Conservation (phyloP, 2,797 vertebrate species). For the Mareca penelope region DNA sequence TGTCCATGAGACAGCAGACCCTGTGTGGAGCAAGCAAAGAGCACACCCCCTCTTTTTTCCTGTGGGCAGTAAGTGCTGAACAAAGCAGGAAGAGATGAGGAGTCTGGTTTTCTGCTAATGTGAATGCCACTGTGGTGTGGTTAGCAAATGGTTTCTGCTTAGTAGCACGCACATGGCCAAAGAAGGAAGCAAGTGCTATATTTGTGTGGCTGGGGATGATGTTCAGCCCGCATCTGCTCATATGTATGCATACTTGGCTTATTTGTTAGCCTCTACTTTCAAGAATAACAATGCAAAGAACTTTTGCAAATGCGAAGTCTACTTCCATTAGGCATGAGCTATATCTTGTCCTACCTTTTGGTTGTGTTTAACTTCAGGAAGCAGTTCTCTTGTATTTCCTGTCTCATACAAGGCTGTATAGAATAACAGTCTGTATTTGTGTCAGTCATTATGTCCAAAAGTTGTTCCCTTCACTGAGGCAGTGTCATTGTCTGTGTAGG, state of each 20-base stretch:
- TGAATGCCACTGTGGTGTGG: conserved; percentile 23
- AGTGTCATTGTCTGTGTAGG: fast-evolving
- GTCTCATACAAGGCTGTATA: neutral
- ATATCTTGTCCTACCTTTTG: neutral
- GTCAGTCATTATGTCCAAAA: neutral
- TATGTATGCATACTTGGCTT: neutral
- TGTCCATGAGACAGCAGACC: neutral
- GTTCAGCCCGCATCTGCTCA: conserved; percentile 31
- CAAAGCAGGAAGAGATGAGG: neutral
- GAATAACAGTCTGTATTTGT: neutral
- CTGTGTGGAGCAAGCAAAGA: neutral
- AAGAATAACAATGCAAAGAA: neutral
- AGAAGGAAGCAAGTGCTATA: conserved; percentile 47
- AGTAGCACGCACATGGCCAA: conserved; percentile 16
- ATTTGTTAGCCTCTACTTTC: neutral
- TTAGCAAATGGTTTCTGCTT: conserved; percentile 41
- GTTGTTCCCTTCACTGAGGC: neutral
- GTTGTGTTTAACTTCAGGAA: neutral
- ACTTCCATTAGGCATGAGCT: neutral
- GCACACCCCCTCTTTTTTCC: neutral
- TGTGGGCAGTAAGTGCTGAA: conserved; percentile 51
- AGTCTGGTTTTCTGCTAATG: conserved; percentile 35
- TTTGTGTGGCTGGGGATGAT: neutral
- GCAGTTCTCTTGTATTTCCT: neutral
- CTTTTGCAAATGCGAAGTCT: neutral